Base-by-base conservation (phyloP, 2,797 vertebrate genomes). In the Siniperca undulata region DNA sequence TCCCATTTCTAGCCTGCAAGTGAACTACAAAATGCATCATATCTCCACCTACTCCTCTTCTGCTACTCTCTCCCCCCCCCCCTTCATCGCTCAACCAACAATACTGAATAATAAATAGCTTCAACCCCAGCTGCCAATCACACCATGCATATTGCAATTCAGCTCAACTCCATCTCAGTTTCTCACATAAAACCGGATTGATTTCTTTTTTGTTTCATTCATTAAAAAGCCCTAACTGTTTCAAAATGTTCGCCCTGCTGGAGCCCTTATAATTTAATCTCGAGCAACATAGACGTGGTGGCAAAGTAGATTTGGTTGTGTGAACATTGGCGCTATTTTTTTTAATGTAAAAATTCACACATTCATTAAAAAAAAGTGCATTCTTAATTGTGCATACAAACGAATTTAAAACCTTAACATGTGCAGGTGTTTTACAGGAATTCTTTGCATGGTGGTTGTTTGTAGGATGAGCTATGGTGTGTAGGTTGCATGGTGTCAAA, bases 71-170 rank as follows among this genome's bases (percentile, higher is more conserved):
- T n/a, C 69, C 52, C 69, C 0, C 24, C 8, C 22, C 20, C 64
- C 56, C 89, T 81, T 70, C 60, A 53, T 84, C 62, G 68, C 87
- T 90, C 85, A 80, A 86, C 82, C 86, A 90, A 65, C 83, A 84
- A 82, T 92, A 81, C 86, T 93, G 91, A 93, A 94, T 94, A 92
- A 94, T 94, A 91, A 91, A 93, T 91, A 92, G 86, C 86, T 84
- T 76, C 86, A 89, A 91, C 87, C 85, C 80, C 74, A 62, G 80
- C 90, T 92, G 93, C 92, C 92, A 93, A 88, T 93, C 91, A 90
- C 87, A 89, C 83, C 89, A 89, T 81, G 75, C 90, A 70, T 82
- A 87, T 81, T 89, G 81, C 86, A 88, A 89, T 90, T 91, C 86
- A 91, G 84, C 85, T 89, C 74, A 80, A 88, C 79, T 68, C 71